phyloP scores from a whole-genome alignment of 2,113 vertebrate genomes.

The Lipophrys pholis region DNA sequence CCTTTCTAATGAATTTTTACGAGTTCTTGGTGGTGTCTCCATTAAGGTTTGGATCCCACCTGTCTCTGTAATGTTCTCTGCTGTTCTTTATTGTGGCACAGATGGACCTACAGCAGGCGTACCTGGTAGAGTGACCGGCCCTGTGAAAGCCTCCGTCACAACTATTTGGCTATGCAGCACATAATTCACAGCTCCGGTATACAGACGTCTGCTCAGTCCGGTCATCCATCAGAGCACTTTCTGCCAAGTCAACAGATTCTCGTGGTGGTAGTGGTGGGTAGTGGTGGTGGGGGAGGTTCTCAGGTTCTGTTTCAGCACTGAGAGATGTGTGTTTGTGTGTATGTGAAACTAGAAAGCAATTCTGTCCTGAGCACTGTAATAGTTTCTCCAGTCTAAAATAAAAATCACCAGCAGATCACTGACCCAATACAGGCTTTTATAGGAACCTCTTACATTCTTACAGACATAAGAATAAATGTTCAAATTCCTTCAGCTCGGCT shows the following conservation, averaged over 20 bases:
- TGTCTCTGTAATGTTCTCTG: not conserved
- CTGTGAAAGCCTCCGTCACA: constrained; percentile 47
- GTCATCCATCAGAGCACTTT: constrained; percentile 67
- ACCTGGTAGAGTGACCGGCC: constrained; percentile 48
- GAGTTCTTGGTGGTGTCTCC: not conserved
- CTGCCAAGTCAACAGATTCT: constrained; percentile 75
- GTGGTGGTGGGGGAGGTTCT: constrained; percentile 50
- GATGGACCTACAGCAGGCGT: constrained; percentile 45
- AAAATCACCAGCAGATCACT: too few species aligned
- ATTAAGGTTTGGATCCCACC: constrained; percentile 16
- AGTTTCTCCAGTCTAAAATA: not conserved
- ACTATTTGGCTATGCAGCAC: constrained; percentile 74
- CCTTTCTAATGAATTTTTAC: fast-evolving
- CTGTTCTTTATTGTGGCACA: constrained; percentile 34
- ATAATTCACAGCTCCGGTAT: constrained; percentile 61
- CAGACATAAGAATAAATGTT: too few species aligned
- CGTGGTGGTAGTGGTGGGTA: constrained; percentile 40
- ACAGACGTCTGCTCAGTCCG: constrained; percentile 50
- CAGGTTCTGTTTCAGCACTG: constrained; percentile 47
- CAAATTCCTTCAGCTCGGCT: too few species aligned
- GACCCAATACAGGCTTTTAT: too few species aligned
- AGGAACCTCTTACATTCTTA: too few species aligned
- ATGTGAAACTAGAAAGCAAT: constrained; percentile 13
- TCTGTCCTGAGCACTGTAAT: not conserved
- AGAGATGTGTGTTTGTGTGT: constrained; percentile 1